A percentile compares a stretch with the other conserved stretches of the same genome.
phyloP scores from a whole-genome alignment of 2,888 invertebrate genomes.

The Hemicrepidius hirtus region DNA sequence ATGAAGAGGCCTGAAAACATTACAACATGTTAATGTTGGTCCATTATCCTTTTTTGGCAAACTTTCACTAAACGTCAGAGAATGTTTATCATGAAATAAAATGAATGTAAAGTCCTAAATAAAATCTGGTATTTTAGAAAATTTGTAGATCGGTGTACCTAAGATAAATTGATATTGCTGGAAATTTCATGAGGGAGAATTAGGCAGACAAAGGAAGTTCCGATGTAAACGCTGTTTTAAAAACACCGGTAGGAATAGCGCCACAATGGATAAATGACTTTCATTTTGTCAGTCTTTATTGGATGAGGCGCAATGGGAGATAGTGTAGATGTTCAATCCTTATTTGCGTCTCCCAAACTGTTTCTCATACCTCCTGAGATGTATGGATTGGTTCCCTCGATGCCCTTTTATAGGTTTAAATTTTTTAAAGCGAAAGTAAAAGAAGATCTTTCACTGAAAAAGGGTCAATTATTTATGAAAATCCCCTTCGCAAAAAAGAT shows the following conservation, averaged over 20 bases:
- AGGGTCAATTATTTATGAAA: neutral
- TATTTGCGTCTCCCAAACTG: slow-evolving; percentile 11
- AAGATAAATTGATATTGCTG: slow-evolving; percentile 8
- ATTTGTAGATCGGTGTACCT: neutral
- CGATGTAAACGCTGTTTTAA: slow-evolving; percentile 12
- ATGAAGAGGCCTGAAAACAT: too few species aligned
- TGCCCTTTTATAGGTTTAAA: neutral
- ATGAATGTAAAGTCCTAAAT: neutral
- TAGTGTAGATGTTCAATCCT: slow-evolving; percentile 14
- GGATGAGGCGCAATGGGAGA: slow-evolving; percentile 2
- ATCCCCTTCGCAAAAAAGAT: neutral
- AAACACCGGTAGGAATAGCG: neutral
- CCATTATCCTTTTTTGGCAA: neutral
- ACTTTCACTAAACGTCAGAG: neutral
- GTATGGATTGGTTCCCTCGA: neutral
- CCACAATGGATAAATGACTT: slow-evolving; percentile 19
- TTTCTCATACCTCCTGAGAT: neutral
- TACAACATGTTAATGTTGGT: too few species aligned
- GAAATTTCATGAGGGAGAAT: slow-evolving; percentile 8
- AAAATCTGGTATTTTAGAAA: neutral
- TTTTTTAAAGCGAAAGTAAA: neutral
- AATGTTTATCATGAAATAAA: neutral
- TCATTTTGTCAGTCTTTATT: slow-evolving; percentile 27
- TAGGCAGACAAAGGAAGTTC: slow-evolving; percentile 11
- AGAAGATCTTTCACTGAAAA: too few species aligned